phyloP scores from a whole-genome alignment of 2,888 invertebrate genomes.

The Andrena camellia region DNA sequence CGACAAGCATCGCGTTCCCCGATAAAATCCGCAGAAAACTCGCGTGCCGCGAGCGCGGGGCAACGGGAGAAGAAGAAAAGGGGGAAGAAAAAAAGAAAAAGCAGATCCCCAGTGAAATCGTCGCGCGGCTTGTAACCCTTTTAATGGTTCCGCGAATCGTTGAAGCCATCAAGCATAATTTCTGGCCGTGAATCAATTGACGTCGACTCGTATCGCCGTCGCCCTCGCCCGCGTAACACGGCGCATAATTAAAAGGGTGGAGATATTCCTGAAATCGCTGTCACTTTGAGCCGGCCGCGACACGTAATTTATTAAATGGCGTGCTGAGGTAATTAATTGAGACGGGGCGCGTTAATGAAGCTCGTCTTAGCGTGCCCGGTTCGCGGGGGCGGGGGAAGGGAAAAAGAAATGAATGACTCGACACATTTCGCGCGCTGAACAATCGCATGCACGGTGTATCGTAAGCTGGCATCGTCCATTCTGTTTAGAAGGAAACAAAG shows the following conservation, averaged over 20 bases:
- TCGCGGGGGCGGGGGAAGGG: neutral
- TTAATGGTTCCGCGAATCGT: constrained; percentile 20
- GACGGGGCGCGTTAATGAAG: constrained; percentile 14
- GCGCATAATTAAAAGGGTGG: neutral
- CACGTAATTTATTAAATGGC: constrained; percentile 3
- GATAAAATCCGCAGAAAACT: constrained; percentile 27
- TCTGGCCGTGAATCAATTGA: neutral
- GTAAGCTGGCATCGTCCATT: neutral
- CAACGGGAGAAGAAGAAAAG: neutral
- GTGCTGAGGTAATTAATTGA: constrained; percentile 39
- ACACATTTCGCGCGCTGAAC: neutral
- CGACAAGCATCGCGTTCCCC: constrained; percentile 31
- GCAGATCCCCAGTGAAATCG: constrained; percentile 11
- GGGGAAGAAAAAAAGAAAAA: neutral
- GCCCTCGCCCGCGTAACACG: neutral
- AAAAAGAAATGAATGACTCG: constrained; percentile 22
- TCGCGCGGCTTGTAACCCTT: constrained; percentile 12
- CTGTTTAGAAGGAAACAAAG: neutral
- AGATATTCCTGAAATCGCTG: neutral
- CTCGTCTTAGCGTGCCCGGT: neutral
- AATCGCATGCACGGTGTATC: neutral
- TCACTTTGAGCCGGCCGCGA: neutral
- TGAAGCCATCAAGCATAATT: constrained; percentile 27
- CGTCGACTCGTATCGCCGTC: neutral
- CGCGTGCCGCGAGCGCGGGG: constrained; percentile 1